Evolutionary conservation across 1,140 invertebrate species (phyloP).

Genomic region (Megalopta genalis): DNA sequence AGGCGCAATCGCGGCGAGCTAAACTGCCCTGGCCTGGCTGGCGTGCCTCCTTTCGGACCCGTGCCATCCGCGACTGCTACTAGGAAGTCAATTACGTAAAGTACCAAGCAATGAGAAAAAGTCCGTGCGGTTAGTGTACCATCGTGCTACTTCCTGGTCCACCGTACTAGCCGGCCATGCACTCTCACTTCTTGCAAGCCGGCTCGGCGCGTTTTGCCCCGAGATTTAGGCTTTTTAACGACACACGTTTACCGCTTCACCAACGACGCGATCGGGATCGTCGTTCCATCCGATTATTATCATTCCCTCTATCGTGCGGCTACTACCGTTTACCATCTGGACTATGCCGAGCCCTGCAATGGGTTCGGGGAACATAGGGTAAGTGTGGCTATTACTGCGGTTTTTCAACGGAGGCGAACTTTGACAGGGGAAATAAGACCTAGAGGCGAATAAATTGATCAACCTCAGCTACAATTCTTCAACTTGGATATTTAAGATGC

Average conservation of each 20-base stretch:
- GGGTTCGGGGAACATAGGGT: no score
- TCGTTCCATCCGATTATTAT: not conserved
- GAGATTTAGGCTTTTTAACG: not conserved
- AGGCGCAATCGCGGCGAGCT: constrained; percentile 10
- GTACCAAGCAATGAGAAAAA: constrained; percentile 49
- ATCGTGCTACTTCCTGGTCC: constrained; percentile 58
- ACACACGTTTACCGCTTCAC: not conserved
- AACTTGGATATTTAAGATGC: no score
- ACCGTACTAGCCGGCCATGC: not conserved
- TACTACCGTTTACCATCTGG: not conserved
- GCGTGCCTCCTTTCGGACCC: constrained; percentile 42
- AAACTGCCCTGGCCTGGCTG: constrained; percentile 28
- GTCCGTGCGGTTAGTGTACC: constrained; percentile 52
- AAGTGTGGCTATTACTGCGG: no score
- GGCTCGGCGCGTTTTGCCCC: not conserved
- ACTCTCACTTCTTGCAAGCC: constrained; percentile 33
- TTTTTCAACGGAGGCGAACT: no score
- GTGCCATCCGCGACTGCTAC: constrained; percentile 45
- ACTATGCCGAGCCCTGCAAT: no score
- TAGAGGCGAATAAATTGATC: no score
- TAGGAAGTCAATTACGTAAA: constrained; percentile 63
- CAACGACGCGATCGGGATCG: not conserved
- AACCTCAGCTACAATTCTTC: no score
- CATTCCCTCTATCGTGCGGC: not conserved
- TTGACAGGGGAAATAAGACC: no score